Base-by-base conservation (phyloP, 2,888 invertebrate species). In the Neria commutata region DNA sequence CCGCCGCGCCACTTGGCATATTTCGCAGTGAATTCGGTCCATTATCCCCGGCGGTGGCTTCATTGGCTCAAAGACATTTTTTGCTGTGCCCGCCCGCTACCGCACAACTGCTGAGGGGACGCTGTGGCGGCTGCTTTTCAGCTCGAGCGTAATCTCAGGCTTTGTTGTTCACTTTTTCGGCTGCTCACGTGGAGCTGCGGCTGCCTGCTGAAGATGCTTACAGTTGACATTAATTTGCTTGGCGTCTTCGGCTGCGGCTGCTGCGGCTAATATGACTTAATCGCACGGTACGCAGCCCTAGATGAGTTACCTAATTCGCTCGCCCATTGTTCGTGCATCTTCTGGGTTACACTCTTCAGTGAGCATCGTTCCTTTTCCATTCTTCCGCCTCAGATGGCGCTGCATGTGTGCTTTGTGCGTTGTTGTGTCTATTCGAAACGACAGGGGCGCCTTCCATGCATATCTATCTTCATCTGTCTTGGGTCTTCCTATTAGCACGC, bases 381-480 rank as follows among this genome's bases (percentile, higher is more conserved):
- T n/a, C n/a, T n/a, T n/a, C n/a, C n/a, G n/a, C n/a, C n/a, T n/a
- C n/a, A n/a, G n/a, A n/a, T 42, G 19, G 42, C 17, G 42, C 42
- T 21, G 42, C 42, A 21, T 42, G 42, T 11, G 48, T 48, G 3
- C 48, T 16, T 48, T 48, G 25, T 48, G 42, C 19, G 48, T 48
- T 48, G 48, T 48, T 5, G 19, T 11, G 17, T 25, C 48, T 26
- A 8, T 6, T 6, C 19, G 42, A 4, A 5, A 19, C 46, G 46
- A n/a, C 10, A 37, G 46, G n/a, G 5, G 46, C 21, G 49, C 45
- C 11, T 40, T 26, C 23, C 19, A 53, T 53, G 45, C 40, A 40
- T 45, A 53, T 53, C 45, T 53, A 45, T 53, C 53, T 53, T 53
- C 53, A 53, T 53, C 53, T 53, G 37, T 52, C 52, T 42, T 19